Evolutionary conservation across 2,113 vertebrate genomes (phyloP).

Genomic region (Oxyruncus cristatus): DNA sequence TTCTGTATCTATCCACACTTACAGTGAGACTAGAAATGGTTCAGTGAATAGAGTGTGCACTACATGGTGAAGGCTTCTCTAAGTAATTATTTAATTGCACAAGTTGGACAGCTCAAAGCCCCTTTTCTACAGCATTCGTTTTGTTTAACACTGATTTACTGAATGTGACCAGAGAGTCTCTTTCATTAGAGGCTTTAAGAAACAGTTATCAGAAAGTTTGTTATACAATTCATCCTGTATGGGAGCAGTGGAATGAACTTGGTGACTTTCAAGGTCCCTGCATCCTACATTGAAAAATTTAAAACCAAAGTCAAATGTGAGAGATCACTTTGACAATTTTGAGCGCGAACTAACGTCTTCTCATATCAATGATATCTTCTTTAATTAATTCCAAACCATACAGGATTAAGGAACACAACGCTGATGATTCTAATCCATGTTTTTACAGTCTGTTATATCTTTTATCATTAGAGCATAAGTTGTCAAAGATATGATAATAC

Average conservation of each 20-base stretch:
- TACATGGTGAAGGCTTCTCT: background rate
- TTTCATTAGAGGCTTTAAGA: background rate
- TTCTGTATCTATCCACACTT: background rate
- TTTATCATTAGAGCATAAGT: background rate
- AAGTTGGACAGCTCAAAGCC: background rate
- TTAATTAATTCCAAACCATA: background rate
- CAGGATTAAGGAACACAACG: background rate
- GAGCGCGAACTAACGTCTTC: background rate
- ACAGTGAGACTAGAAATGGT: background rate
- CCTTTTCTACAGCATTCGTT: background rate
- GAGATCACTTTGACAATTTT: background rate
- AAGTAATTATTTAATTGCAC: background rate
- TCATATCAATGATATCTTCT: background rate
- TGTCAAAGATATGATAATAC: background rate
- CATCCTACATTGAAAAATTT: background rate
- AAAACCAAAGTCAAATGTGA: background rate
- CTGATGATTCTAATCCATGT: background rate
- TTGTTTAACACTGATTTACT: background rate
- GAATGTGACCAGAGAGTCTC: background rate
- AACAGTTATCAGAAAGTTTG: background rate
- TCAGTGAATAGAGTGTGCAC: background rate
- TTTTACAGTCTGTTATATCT: background rate
- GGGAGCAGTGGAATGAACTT: background rate
- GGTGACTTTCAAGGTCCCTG: background rate
- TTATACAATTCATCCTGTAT: background rate